Base-by-base conservation (phyloP, 1,140 invertebrate species). In the Odontomachus brunneus region DNA sequence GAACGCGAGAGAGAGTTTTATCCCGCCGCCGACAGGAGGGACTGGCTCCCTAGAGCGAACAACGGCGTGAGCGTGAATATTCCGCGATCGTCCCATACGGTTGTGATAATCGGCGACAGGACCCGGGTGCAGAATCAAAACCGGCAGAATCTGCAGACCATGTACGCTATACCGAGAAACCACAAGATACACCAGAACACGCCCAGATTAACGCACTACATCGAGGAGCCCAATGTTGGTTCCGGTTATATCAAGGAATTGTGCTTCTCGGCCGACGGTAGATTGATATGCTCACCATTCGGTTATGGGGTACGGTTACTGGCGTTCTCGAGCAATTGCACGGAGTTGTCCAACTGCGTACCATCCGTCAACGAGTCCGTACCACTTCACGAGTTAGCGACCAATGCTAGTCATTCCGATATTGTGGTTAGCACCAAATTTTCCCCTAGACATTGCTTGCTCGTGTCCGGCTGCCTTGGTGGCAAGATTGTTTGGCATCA, bases 371-470 rank as follows among this genome's bases (percentile, higher is more conserved):
- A 86, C 92, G 92, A 92, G 92, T 84, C 94, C 93, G 87, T 94
- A 91, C 84, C 95, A 89, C 89, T 96, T 71, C 90, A 95, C 84
- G 96, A 97, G 91, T 90, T 98, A 26, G 95, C 96, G 1, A 96
- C 95, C 9, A 96, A 96, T 85, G 94, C 96, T 67, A 96, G 96
- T 87, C 98, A 99, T 90, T 94, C 95, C 26, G 97, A 98, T 89
- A 96, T 97, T 69, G 98, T 99, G n/a, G 96, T 99, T 24, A 97
- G 97, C 91, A 98, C 97, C 71, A 98, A 97, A 93, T 99, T 99
- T 92, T 98, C 97, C 71, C 98, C 98, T 0, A 95, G 95, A 7
- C 97, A 98, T 91, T 97, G 96, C 90, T 94, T 98, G 80, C 95
- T 98, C 7, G 98, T 98, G 3, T 98, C 97, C 9, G 98, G 98